These are phyloP conservation scores for Zaprionus bogoriensis DNA, from an alignment of 2,888 invertebrate species.

Conservation along the genomic window DNA sequence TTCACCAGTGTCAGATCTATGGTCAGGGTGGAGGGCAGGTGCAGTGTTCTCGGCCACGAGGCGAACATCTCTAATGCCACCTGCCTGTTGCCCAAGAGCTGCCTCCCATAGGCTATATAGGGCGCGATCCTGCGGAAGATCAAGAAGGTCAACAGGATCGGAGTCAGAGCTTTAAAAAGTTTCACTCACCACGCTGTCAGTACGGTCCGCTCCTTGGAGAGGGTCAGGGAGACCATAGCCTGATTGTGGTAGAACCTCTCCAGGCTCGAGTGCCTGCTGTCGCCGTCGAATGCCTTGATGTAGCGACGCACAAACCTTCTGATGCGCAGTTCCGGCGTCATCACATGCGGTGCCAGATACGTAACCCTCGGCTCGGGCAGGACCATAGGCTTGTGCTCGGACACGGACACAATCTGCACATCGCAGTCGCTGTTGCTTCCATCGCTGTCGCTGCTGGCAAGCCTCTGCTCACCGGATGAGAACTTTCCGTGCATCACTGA, in stretches of 20 bases:
- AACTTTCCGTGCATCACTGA: neutral
- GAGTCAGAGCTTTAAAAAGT: no score
- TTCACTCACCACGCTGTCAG: conserved; percentile 18
- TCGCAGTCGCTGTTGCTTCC: conserved; percentile 23
- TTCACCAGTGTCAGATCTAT: conserved; percentile 31
- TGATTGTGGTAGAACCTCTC: conserved; percentile 22
- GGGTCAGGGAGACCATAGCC: conserved; percentile 20
- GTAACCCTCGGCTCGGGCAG: conserved; percentile 19
- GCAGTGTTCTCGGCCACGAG: conserved; percentile 31
- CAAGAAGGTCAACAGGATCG: no score
- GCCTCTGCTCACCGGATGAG: no score
- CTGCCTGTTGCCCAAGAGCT: conserved; percentile 14
- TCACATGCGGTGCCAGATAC: conserved; percentile 14
- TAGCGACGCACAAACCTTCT: conserved; percentile 30
- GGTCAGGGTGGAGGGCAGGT: conserved; percentile 36
- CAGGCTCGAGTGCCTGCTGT: conserved; percentile 5
- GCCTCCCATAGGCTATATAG: conserved; percentile 5
- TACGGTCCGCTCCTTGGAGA: conserved; percentile 9
- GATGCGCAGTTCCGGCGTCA: neutral
- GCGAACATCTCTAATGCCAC: conserved; percentile 26
- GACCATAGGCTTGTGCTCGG: conserved; percentile 21
- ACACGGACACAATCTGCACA: conserved; percentile 32
- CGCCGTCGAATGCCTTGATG: conserved; percentile 37
- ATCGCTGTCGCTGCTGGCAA: conserved; percentile 7
- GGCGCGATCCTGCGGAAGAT: conserved; percentile 22